Percentiles rank a stretch among this genome's conserved stretches.
phyloP scores from a whole-genome alignment of 2,888 invertebrate genomes.

The Apantesis nais region DNA sequence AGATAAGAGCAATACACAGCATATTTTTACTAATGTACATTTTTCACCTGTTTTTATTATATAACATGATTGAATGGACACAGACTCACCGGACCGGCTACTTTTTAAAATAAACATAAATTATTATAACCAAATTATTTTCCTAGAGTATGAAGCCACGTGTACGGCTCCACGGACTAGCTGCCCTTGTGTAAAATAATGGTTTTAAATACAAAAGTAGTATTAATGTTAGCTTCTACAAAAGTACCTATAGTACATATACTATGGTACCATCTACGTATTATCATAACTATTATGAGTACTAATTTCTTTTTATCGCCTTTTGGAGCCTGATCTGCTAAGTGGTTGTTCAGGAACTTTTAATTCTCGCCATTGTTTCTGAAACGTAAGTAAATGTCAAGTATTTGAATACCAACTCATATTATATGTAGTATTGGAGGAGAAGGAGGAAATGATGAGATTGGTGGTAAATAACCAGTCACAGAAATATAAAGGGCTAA shows the following conservation, averaged over 20 bases:
- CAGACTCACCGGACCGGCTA: background rate
- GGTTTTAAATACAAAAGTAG: background rate
- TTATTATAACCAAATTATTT: background rate
- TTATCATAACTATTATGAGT: background rate
- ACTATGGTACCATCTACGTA: background rate
- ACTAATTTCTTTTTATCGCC: constrained; percentile 30
- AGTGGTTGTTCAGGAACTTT: constrained; percentile 73
- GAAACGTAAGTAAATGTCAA: no score
- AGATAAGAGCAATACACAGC: no score
- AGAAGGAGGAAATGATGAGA: no score
- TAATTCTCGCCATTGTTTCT: constrained; percentile 81
- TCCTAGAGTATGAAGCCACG: background rate
- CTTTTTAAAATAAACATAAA: background rate
- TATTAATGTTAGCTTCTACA: background rate
- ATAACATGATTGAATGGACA: background rate
- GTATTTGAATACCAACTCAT: no score
- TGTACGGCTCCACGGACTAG: background rate
- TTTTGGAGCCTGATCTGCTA: constrained; percentile 48
- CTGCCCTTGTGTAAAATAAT: background rate
- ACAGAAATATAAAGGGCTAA: no score
- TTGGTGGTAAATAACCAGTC: no score
- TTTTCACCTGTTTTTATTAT: background rate
- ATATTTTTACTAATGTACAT: background rate
- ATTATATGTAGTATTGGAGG: no score
- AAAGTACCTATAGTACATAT: background rate